A percentile compares a stretch with the other conserved stretches of the same genome.
phyloP scores from a whole-genome alignment of 2,797 vertebrate species.

The Rhincodon typus region DNA sequence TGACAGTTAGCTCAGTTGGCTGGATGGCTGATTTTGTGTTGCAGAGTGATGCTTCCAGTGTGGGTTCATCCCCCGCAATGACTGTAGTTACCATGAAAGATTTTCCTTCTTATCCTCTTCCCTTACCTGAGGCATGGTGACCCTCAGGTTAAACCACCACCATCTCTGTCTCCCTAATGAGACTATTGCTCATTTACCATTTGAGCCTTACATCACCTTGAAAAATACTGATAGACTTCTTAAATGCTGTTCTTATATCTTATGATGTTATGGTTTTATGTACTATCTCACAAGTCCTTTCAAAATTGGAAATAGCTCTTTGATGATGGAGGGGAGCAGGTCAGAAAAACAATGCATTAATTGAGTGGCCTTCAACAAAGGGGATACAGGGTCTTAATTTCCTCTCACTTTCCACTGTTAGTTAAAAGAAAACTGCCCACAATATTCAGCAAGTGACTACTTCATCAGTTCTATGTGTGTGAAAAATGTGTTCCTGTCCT shows the following conservation, averaged over 20 bases:
- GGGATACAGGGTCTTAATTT: neutral
- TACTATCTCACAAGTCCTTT: neutral
- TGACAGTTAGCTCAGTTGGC: no score
- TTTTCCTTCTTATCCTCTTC: no score
- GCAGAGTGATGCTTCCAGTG: no score
- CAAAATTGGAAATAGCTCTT: neutral
- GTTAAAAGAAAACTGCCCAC: neutral
- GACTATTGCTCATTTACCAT: neutral
- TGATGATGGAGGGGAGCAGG: neutral
- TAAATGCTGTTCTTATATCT: neutral
- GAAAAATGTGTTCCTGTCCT: neutral
- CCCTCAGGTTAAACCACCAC: no score
- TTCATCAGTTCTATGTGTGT: neutral
- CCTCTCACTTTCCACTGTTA: neutral
- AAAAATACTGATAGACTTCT: neutral
- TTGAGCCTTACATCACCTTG: neutral
- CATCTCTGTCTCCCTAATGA: no score
- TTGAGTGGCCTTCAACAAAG: neutral
- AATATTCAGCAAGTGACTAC: neutral
- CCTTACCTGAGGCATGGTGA: no score
- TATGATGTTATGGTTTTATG: no score
- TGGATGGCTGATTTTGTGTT: no score
- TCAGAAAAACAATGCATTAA: neutral
- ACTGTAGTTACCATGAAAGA: no score
- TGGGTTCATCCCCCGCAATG: no score